A percentile compares a stretch with the other conserved stretches of the same genome.
These are phyloP conservation scores for Drosophila yakuba DNA, from an alignment of 1,140 invertebrate species.

Conservation along the genomic window DNA sequence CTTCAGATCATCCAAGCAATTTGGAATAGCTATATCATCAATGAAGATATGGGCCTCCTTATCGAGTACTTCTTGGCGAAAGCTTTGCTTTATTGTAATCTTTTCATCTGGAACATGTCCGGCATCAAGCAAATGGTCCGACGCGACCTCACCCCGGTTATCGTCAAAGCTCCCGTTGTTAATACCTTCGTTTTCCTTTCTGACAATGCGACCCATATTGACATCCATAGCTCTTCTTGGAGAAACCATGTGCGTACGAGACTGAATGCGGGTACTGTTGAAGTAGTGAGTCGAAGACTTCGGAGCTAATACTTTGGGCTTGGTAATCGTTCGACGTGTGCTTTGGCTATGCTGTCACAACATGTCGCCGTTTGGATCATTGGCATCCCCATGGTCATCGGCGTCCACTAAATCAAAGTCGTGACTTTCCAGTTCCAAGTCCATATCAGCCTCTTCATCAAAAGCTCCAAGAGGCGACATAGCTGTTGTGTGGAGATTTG, in stretches of 20 bases:
- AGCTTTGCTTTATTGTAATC: constrained; percentile 2
- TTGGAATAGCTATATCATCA: constrained; percentile 33
- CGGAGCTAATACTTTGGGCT: background rate
- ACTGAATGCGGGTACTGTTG: constrained; percentile 9
- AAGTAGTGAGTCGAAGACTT: background rate
- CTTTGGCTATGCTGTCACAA: constrained; percentile 85
- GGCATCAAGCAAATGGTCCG: constrained; percentile 6
- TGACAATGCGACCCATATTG: background rate
- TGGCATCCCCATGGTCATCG: constrained; percentile 83
- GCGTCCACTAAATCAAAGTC: constrained; percentile 85
- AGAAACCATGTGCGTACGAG: constrained; percentile 6
- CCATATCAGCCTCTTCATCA: constrained; percentile 74
- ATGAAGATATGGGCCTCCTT: constrained; percentile 24
- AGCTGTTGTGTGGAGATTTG: constrained; percentile 67
- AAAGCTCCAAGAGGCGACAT: constrained; percentile 82
- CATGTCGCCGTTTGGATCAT: constrained; percentile 83
- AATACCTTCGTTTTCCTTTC: background rate
- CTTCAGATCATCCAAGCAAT: constrained; percentile 43
- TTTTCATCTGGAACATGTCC: background rate
- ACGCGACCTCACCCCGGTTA: background rate
- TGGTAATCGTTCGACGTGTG: constrained; percentile 9
- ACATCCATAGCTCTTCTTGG: background rate
- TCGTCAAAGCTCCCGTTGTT: background rate
- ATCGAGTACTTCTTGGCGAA: constrained; percentile 1
- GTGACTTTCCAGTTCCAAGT: constrained; percentile 72